phyloP scores from a whole-genome alignment of 2,888 invertebrate genomes.

The Bhutanitis thaidina region DNA sequence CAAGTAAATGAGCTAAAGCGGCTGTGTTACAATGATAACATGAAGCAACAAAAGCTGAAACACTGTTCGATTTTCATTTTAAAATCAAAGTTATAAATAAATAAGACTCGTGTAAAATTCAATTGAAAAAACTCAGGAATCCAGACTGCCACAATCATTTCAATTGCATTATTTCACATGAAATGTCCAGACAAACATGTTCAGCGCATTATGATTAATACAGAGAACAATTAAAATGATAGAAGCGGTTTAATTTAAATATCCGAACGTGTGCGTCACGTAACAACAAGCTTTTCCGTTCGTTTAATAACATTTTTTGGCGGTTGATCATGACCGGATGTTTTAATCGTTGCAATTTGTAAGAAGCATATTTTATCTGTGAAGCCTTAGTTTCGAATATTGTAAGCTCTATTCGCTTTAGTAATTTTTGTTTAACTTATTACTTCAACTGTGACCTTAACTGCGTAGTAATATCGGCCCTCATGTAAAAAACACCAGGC shows the following conservation, averaged over 20 bases:
- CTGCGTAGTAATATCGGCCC: too few relatives aligned
- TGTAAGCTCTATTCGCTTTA: too few relatives aligned
- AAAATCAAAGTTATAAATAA: conserved; percentile 3
- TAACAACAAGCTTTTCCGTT: conserved; percentile 16
- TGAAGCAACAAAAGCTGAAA: background rate
- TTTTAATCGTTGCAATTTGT: conserved; percentile 3
- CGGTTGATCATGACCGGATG: conserved; percentile 13
- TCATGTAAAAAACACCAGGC: too few relatives aligned
- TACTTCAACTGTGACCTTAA: too few relatives aligned
- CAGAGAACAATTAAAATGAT: conserved; percentile 15
- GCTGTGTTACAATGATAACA: background rate
- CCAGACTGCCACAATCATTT: conserved; percentile 12
- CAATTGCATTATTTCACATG: conserved; percentile 6
- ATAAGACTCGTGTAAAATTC: conserved; percentile 3
- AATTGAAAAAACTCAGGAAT: conserved; percentile 7
- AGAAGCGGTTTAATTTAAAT: conserved; percentile 15
- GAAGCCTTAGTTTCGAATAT: too few relatives aligned
- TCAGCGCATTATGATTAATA: conserved; percentile 16
- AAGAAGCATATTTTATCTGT: background rate
- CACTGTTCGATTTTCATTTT: conserved; percentile 6
- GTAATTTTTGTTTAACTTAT: too few relatives aligned
- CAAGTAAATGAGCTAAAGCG: too few relatives aligned
- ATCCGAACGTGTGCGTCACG: conserved; percentile 22
- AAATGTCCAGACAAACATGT: conserved; percentile 12
- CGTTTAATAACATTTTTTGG: conserved; percentile 8